Conservation (phyloP, 2,797 vertebrate species). For the Gallirallus australis region DNA sequence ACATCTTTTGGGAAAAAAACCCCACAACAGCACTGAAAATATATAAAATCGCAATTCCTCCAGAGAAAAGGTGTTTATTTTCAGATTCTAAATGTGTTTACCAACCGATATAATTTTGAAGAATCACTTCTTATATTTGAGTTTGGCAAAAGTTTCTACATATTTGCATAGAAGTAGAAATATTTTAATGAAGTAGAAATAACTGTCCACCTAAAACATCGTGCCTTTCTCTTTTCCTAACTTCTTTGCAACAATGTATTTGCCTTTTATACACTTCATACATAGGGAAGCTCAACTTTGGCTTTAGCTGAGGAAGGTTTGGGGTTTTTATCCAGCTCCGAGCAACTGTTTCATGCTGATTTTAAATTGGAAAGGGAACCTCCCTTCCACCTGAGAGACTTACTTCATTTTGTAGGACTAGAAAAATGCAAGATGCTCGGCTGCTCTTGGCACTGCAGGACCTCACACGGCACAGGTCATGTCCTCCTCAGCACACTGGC, state of each 20-base stretch:
- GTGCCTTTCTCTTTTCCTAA: background rate
- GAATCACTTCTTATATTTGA: background rate
- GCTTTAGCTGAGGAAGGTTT: background rate
- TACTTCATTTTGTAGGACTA: background rate
- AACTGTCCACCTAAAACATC: background rate
- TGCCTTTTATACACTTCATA: background rate
- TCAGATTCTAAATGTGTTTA: background rate
- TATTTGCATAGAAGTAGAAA: background rate
- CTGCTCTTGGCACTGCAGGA: background rate
- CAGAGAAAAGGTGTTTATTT: background rate
- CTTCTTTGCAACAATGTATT: background rate
- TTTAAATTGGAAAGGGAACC: background rate
- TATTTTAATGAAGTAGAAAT: background rate
- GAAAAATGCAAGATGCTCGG: background rate
- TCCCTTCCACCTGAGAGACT: background rate
- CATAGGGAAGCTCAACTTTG: background rate
- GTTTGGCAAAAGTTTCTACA: background rate
- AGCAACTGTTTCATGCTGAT: background rate
- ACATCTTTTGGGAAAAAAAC: fast-evolving
- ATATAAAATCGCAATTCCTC: background rate
- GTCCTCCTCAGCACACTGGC: background rate
- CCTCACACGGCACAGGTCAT: fast-evolving
- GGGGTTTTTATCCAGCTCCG: background rate
- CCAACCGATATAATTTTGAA: background rate
- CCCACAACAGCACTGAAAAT: background rate